Evolutionary conservation across 2,797 vertebrate species (phyloP).

Genomic region (Cyclopterus lumpus): DNA sequence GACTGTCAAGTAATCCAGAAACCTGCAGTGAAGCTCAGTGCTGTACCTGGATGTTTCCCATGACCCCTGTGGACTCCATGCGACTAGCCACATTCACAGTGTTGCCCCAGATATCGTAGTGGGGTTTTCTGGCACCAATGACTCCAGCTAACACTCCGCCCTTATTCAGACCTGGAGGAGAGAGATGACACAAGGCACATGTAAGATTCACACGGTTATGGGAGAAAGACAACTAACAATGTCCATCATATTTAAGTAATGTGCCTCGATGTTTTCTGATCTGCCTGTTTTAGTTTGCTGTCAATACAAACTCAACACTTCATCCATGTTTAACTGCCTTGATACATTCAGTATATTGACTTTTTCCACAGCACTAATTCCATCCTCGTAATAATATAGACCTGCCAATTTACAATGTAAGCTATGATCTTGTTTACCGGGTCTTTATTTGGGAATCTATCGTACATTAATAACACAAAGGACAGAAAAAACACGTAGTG

Average conservation of each 20-base stretch:
- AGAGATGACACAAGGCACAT: background rate
- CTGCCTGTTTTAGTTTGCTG: background rate
- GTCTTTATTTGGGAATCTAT: background rate
- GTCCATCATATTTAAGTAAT: background rate
- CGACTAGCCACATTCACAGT: conserved; percentile 98
- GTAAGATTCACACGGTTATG: conserved; percentile 1
- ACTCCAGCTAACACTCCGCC: conserved; percentile 94
- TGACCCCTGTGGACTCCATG: conserved; percentile 97
- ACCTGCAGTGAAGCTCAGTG: background rate
- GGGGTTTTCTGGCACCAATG: conserved; percentile 95
- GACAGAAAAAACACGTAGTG: background rate
- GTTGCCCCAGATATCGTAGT: conserved; percentile 98
- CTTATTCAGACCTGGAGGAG: conserved; percentile 91
- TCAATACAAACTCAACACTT: background rate
- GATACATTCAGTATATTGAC: background rate
- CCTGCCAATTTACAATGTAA: background rate
- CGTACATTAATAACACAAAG: background rate
- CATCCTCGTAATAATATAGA: background rate
- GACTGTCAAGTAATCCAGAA: background rate
- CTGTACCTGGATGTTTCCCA: conserved; percentile 97
- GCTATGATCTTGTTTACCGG: background rate
- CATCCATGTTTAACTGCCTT: background rate
- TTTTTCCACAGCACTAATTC: background rate
- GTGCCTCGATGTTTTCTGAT: background rate
- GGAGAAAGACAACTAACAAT: background rate